Conservation (phyloP, 2,797 vertebrate species). For the Diplodus puntazzo region DNA sequence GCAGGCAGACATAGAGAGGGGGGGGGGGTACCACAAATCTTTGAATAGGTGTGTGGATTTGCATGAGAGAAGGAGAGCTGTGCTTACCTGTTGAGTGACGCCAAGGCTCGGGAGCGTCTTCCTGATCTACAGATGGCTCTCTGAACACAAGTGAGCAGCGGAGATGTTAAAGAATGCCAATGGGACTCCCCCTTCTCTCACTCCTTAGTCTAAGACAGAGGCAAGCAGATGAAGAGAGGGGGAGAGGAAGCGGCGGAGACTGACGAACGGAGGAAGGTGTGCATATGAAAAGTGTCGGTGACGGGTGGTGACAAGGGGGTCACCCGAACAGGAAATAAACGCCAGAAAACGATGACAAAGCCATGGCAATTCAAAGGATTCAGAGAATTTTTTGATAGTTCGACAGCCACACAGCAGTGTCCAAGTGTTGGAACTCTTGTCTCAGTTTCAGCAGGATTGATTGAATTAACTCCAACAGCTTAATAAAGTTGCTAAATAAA, state of each 20-base stretch:
- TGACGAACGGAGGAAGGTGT: slow-evolving; percentile 49
- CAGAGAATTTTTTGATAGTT: neutral
- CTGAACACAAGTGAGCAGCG: slow-evolving; percentile 74
- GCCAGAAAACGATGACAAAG: slow-evolving; percentile 31
- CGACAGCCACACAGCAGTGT: slow-evolving; percentile 28
- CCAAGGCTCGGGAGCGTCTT: slow-evolving; percentile 72
- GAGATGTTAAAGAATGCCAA: slow-evolving; percentile 81
- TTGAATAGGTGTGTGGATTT: slow-evolving; percentile 80
- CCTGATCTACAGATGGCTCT: slow-evolving; percentile 81
- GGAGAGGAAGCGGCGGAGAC: slow-evolving; percentile 41
- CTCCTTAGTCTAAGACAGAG: slow-evolving; percentile 71
- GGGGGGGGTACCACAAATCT: slow-evolving; percentile 54
- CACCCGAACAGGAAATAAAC: slow-evolving; percentile 48
- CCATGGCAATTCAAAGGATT: slow-evolving; percentile 11
- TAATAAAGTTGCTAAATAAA: slow-evolving; percentile 38
- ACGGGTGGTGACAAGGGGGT: slow-evolving; percentile 48
- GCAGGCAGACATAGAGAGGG: slow-evolving; percentile 47
- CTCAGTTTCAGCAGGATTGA: slow-evolving; percentile 38
- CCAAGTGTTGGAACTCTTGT: slow-evolving; percentile 2
- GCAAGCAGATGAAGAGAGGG: slow-evolving; percentile 62
- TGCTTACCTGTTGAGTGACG: slow-evolving; percentile 84
- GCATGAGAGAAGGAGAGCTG: slow-evolving; percentile 70
- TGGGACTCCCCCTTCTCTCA: slow-evolving; percentile 75
- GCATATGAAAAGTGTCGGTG: slow-evolving; percentile 30
- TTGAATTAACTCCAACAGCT: slow-evolving; percentile 41